Evolutionary conservation across 2,113 vertebrate genomes (phyloP).

Genomic region (Nothoprocta pentlandii): DNA sequence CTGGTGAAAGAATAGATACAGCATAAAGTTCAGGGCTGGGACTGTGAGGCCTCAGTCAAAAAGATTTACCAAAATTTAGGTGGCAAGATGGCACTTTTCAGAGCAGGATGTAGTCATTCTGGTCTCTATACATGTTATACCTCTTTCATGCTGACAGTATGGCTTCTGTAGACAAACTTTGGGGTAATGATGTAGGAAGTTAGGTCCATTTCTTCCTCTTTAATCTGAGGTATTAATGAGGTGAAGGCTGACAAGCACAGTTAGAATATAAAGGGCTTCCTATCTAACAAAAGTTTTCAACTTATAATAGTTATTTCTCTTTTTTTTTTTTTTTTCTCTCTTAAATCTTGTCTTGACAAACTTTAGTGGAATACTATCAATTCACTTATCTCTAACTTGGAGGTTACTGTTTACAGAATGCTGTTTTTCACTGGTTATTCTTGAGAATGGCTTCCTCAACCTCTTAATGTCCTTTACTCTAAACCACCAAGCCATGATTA

Average conservation of each 20-base stretch:
- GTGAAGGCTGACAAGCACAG: neutral
- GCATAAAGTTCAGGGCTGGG: neutral
- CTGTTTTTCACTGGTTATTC: neutral
- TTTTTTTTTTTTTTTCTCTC: neutral
- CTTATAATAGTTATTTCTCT: neutral
- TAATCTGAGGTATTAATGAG: neutral
- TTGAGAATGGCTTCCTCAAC: constrained; percentile 33
- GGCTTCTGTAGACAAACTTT: neutral
- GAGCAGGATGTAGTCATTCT: neutral
- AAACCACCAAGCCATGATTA: constrained; percentile 19
- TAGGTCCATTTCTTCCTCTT: neutral
- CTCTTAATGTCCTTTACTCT: constrained; percentile 31
- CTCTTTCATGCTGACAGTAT: neutral
- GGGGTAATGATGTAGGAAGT: neutral
- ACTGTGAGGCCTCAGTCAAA: neutral
- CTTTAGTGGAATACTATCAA: neutral
- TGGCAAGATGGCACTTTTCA: neutral
- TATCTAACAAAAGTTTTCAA: neutral
- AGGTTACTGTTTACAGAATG: neutral
- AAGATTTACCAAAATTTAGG: neutral
- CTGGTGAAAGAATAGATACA: neutral
- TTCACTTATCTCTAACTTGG: neutral
- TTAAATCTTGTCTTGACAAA: neutral
- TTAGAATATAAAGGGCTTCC: neutral
- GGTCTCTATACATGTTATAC: neutral